phyloP scores from a whole-genome alignment of 2,113 vertebrate genomes.

The Smithornis capensis region DNA sequence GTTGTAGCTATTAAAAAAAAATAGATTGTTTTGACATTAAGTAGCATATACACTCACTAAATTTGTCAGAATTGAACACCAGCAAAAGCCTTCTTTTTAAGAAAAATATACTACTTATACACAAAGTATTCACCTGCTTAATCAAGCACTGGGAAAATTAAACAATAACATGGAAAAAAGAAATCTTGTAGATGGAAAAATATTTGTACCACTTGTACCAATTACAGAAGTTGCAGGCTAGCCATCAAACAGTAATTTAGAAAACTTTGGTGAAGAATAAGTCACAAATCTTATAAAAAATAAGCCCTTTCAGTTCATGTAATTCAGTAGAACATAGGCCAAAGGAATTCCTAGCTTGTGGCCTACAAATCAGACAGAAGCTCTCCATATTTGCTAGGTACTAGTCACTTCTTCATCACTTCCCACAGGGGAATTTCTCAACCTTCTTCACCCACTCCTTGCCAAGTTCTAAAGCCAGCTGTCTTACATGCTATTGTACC shows the following conservation, averaged over 20 bases:
- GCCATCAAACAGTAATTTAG: background rate
- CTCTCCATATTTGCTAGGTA: background rate
- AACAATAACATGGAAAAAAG: background rate
- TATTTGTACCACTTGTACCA: background rate
- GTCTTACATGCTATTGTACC: background rate
- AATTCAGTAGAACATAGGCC: background rate
- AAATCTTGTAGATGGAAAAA: background rate
- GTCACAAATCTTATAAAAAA: background rate
- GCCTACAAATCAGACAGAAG: background rate
- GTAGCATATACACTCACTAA: background rate
- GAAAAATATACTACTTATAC: background rate
- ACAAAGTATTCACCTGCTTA: background rate
- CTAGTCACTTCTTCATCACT: background rate
- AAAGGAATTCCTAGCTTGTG: background rate
- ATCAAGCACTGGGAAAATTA: background rate
- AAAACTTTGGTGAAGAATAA: background rate
- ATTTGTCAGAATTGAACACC: background rate
- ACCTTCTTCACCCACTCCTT: background rate
- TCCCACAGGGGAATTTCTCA: background rate
- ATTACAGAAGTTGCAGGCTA: background rate
- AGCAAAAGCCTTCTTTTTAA: background rate
- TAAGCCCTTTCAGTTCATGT: background rate
- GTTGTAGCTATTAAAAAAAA: background rate
- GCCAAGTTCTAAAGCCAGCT: background rate
- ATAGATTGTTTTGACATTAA: background rate